Evolutionary conservation across 2,797 vertebrate species (phyloP), one percentile per base, ranked within the genome.

Genomic region (Hirundo rustica): DNA sequence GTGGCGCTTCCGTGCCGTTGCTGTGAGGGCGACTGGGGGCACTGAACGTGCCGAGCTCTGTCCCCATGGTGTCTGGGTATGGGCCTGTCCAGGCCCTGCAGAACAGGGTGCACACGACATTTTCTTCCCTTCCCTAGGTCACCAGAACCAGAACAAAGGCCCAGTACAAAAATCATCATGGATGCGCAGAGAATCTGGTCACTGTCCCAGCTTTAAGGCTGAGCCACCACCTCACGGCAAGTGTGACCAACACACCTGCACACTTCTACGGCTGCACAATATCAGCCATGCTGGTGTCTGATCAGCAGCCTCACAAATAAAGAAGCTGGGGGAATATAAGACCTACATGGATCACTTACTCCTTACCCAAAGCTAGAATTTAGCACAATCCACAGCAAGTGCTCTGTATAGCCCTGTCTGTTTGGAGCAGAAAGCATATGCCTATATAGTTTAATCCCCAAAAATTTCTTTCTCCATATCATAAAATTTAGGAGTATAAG

Each of bases 101-200:
- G 48, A 86, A n/a, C 19, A 76, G 23, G 15, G 29, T 50, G 45
- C 29, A 60, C 11, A 2, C 0, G 1, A 47, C 1, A 2, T 61
- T 81, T 80, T 54, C 47, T 51, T 80, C 40, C 26, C 16, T 85
- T 6, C 6, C 36, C n/a, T 15, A 19, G 19, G 34, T 78, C 51
- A 65, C 44, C 26, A 82, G 74, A 81, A 68, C 7, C 36, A 30
- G 36, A 89, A 22, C 9, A 70, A 81, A 81, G 21, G 13, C 25
- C 44, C 32, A 38, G 18, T 29, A 61, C 36, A 44, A 58, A 76
- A 64, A 70, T 7, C 11, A 48, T 25, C 11, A 66, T 5, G 48
- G 40, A 60, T 45, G 8, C 91, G 23, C 32, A 79, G 11, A 34
- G 51, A 85, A 47, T 25, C 38, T 68, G 32, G 17, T 80, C 25